Evolutionary conservation across 2,113 vertebrate species (phyloP).

Genomic region (Podocnemis expansa): DNA sequence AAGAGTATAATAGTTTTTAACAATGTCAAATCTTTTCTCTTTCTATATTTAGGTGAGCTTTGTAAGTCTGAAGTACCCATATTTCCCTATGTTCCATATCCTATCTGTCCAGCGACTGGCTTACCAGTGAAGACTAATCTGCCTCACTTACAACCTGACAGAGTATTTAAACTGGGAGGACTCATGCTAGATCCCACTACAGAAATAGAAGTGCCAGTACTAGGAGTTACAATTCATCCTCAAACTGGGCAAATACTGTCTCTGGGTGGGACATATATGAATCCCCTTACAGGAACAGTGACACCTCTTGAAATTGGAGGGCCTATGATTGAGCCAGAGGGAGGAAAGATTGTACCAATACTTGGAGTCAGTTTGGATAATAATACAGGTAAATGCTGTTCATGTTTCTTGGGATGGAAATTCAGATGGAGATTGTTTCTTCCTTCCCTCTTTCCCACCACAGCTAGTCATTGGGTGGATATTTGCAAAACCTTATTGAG

Average conservation of each 20-base stretch:
- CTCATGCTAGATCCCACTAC: constrained; percentile 85
- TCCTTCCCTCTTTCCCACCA: neutral
- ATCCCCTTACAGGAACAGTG: constrained; percentile 81
- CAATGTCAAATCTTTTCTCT: neutral
- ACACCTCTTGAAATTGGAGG: constrained; percentile 86
- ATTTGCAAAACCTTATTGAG: neutral
- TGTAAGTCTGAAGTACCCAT: constrained; percentile 77
- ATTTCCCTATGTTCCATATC: constrained; percentile 86
- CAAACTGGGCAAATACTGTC: constrained; percentile 82
- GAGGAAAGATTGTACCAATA: constrained; percentile 80
- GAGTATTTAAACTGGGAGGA: constrained; percentile 77
- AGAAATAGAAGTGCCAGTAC: constrained; percentile 85
- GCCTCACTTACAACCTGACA: constrained; percentile 75
- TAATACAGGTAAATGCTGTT: constrained; percentile 79
- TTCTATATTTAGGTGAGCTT: constrained; percentile 69
- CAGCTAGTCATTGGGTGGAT: neutral
- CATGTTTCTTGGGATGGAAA: neutral
- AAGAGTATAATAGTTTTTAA: neutral
- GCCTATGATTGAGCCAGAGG: constrained; percentile 82
- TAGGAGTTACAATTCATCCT: constrained; percentile 88
- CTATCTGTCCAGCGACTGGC: constrained; percentile 72
- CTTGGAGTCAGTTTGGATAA: constrained; percentile 82
- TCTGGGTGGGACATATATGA: constrained; percentile 83
- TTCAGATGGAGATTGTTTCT: neutral
- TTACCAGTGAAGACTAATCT: constrained; percentile 71